Evolutionary conservation across 2,888 invertebrate genomes (phyloP), one percentile per base, ranked within the genome.

Genomic region (Graphium colonna): DNA sequence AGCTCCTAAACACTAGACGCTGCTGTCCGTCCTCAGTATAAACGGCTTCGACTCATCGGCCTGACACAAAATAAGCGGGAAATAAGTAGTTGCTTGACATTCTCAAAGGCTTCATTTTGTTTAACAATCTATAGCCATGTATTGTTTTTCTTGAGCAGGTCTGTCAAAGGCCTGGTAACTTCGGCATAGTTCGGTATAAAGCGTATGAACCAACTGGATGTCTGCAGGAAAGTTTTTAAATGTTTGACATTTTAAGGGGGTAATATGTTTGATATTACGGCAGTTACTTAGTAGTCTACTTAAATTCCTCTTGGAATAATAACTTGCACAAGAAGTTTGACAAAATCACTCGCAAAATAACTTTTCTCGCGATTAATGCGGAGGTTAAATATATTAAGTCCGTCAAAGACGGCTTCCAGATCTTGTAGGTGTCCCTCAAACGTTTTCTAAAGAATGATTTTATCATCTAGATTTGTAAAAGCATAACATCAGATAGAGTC

Each of bases 291-390:
- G 62, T 65, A 0, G 69, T 75, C 69, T n/a, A 56, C 43, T 13
- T 57, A 49, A 5, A 67, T 42, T 8, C 71, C 70, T 1, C 63
- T 62, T 3, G 58, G 63, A 0, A 67, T 61, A 3, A 73, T 64
- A 1, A 71, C 56, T 49, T 71, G 73, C 0, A 69, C 69, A 0
- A 73, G 51, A 31, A 67, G 73, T 31, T 68, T 73, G 0, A 73
- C 64, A 0, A 60, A 59, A 18, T 59, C 57, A 0, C 62, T 40
- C 3, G 61, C 61, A 21, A 68, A 68, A 4, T n/a, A 15, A 39
- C 66, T 63, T 58, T 74, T 73, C n/a, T 64, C 57, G 0, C 65
- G 54, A 13, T 71, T 70, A 0, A 65, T 51, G 0, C 64, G 56
- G 1, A 73, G 48, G 3, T 59, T 60, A 45, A 60, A 69, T 45